phyloP scores from a whole-genome alignment of 2,888 invertebrate genomes.

The Aelia acuminata region DNA sequence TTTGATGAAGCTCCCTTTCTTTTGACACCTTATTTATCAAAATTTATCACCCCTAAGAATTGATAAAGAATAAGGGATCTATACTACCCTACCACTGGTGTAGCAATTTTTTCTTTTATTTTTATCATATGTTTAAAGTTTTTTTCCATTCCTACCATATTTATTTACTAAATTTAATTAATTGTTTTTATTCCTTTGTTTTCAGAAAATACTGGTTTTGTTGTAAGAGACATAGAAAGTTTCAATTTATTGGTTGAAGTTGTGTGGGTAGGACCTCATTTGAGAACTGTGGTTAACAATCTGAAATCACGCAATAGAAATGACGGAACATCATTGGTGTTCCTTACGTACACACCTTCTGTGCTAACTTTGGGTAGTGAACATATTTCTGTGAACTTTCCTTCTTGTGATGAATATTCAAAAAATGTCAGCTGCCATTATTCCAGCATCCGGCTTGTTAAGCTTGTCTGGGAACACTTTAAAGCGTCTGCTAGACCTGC shows the following conservation, averaged over 20 bases:
- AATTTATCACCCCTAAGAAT: too few relatives aligned
- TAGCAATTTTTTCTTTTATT: too few relatives aligned
- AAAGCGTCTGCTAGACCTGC: constrained; percentile 72
- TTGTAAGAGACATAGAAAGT: constrained; percentile 75
- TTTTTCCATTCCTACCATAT: too few relatives aligned
- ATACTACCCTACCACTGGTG: too few relatives aligned
- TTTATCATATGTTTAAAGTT: too few relatives aligned
- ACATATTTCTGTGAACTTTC: constrained; percentile 75
- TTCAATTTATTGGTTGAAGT: constrained; percentile 77
- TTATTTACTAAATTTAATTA: too few relatives aligned
- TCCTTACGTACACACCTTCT: constrained; percentile 80
- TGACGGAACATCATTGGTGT: constrained; percentile 69
- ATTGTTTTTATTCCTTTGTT: too few relatives aligned
- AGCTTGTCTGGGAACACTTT: constrained; percentile 76
- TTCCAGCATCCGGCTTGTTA: constrained; percentile 78
- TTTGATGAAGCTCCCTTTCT: too few relatives aligned
- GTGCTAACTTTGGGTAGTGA: constrained; percentile 72
- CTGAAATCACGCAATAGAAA: constrained; percentile 68
- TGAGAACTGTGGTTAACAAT: constrained; percentile 70
- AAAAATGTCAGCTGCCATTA: constrained; percentile 74
- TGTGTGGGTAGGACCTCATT: constrained; percentile 78
- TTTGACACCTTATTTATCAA: too few relatives aligned
- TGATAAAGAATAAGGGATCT: too few relatives aligned
- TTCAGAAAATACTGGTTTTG: constrained; percentile 64
- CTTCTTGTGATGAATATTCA: constrained; percentile 72